These are phyloP conservation scores for Tipula confusa DNA, from an alignment of 2,888 invertebrate species.

Conservation along the genomic window DNA sequence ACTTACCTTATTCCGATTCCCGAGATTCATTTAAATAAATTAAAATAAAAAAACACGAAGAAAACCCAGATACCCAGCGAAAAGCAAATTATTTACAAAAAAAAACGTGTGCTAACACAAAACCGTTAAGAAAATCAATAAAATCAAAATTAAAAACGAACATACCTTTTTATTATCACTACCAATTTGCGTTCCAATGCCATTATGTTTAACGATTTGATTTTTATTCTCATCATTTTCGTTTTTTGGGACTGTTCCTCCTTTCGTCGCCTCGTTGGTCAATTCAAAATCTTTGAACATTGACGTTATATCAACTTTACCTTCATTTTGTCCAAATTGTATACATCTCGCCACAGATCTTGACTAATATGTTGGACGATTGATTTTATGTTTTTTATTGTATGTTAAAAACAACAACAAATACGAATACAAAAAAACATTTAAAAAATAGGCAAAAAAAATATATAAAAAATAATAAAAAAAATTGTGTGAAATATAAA, in stretches of 20 bases:
- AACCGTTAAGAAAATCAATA: no score
- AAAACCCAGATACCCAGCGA: background rate
- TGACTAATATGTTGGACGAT: background rate
- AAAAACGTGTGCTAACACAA: constrained; percentile 34
- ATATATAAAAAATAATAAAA: background rate
- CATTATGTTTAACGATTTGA: background rate
- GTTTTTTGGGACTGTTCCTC: background rate
- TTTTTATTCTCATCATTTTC: constrained; percentile 26
- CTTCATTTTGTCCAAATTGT: constrained; percentile 30
- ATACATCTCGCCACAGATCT: constrained; percentile 32
- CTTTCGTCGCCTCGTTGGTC: background rate
- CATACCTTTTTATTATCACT: constrained; percentile 37
- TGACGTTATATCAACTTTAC: constrained; percentile 27
- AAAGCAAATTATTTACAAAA: background rate
- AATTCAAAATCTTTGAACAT: constrained; percentile 25
- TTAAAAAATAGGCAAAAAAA: background rate
- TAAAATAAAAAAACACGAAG: background rate
- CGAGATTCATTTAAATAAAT: no score
- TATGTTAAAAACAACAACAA: constrained; percentile 20
- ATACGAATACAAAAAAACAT: constrained; percentile 30
- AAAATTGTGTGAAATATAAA: background rate
- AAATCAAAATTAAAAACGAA: no score
- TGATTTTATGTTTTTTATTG: background rate
- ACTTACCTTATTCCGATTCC: background rate
- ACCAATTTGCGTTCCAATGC: constrained; percentile 46